Evolutionary conservation across 2,888 invertebrate genomes (phyloP).

Genomic region (Drosophila percnosoma): DNA sequence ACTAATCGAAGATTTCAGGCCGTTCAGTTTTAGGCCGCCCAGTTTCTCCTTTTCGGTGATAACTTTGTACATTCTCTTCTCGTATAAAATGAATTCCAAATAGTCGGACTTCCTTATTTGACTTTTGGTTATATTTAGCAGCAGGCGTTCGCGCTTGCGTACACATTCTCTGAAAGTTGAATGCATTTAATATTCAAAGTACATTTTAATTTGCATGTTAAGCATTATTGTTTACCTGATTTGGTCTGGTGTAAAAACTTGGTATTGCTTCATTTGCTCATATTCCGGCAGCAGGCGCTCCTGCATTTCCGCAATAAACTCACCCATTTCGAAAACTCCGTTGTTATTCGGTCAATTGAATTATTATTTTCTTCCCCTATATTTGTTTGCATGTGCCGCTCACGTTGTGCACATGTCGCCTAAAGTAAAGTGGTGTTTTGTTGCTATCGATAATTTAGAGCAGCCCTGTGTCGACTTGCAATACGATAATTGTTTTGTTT

Average conservation of each 20-base stretch:
- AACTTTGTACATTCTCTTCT: slow-evolving; percentile 76
- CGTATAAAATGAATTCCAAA: slow-evolving; percentile 82
- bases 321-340: slow-evolving; percentile 88
- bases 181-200: neutral
- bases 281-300: slow-evolving; percentile 93
- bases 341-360: neutral
- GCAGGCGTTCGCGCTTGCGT: slow-evolving; percentile 77
- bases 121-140: slow-evolving; percentile 77
- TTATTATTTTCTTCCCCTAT: neutral
- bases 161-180: slow-evolving; percentile 67
- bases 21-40: slow-evolving; percentile 87
- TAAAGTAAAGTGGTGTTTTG: slow-evolving; percentile 17
- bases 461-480: slow-evolving; percentile 2
- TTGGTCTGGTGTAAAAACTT: slow-evolving; percentile 90
- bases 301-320: slow-evolving; percentile 91
- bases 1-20: slow-evolving; percentile 89
- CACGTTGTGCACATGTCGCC: slow-evolving; percentile 42
- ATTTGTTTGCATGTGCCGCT: slow-evolving; percentile 5
- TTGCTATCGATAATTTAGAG: slow-evolving; percentile 20
- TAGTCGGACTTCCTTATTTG: slow-evolving; percentile 72
- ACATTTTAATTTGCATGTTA: neutral
- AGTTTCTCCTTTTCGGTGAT: slow-evolving; percentile 86
- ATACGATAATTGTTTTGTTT: neutral
- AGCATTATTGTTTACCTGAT: slow-evolving; percentile 86
- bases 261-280: slow-evolving; percentile 91